Percentiles rank a stretch among this genome's conserved stretches.
Conservation (phyloP, 2,113 vertebrate genomes). For the Scalopus aquaticus region DNA sequence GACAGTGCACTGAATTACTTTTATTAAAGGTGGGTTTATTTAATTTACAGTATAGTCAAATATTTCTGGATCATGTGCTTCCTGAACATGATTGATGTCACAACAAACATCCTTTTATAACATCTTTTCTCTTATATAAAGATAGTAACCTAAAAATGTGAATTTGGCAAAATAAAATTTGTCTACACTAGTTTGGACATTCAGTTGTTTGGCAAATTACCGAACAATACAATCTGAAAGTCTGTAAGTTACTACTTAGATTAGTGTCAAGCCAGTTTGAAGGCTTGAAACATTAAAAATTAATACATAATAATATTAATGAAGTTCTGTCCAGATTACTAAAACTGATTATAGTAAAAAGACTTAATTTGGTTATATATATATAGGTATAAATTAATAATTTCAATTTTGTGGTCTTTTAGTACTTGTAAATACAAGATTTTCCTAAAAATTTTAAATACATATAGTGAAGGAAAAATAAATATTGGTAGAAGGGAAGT, state of each 20-base stretch:
- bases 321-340: neutral
- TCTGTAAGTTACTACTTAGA: neutral
- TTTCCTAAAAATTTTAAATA: neutral
- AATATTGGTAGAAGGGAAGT: neutral
- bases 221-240: neutral
- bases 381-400: neutral
- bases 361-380: neutral
- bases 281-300: constrained; percentile 18
- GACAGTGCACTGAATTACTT: neutral
- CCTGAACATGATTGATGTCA: neutral
- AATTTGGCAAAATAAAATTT: constrained; percentile 35
- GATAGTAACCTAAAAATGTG: neutral
- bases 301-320: neutral
- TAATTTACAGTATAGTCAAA: neutral
- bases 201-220: neutral
- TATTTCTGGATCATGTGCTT: neutral
- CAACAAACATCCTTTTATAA: neutral
- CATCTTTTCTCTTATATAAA: neutral
- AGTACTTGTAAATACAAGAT: neutral
- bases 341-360: neutral
- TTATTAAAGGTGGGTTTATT: constrained; percentile 16
- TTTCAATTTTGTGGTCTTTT: neutral
- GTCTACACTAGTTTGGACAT: neutral
- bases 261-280: constrained; percentile 17
- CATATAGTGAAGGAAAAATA: neutral